These are phyloP conservation scores for Nomada ruficornis DNA, from an alignment of 2,888 invertebrate genomes.

Conservation along the genomic window DNA sequence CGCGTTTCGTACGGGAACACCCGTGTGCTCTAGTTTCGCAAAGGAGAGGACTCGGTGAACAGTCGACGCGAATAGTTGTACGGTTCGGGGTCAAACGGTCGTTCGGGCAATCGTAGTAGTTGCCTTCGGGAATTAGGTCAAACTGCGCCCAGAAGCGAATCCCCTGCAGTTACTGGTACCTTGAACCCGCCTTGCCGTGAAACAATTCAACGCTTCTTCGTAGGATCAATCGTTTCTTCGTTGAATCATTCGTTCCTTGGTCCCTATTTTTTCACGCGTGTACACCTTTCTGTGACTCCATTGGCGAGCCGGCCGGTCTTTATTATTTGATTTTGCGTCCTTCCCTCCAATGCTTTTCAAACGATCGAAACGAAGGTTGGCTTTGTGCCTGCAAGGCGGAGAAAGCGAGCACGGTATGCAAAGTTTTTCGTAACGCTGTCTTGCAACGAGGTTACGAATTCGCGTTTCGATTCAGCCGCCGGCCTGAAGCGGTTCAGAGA, in stretches of 20 bases:
- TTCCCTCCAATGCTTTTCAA: neutral
- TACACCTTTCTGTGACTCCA: slow-evolving; percentile 6
- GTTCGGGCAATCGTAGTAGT: slow-evolving; percentile 62
- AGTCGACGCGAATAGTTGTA: slow-evolving; percentile 54
- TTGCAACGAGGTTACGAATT: slow-evolving; percentile 47
- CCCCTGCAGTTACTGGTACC: slow-evolving; percentile 52
- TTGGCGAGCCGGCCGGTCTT: neutral
- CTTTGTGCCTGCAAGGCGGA: slow-evolving; percentile 49
- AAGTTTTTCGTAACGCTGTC: slow-evolving; percentile 13
- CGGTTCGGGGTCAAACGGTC: slow-evolving; percentile 66
- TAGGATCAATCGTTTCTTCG: neutral
- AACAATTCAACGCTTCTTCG: neutral
- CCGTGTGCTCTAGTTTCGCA: slow-evolving; percentile 45
- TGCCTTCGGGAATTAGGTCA: slow-evolving; percentile 63
- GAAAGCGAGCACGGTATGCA: slow-evolving; percentile 55
- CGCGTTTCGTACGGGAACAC: slow-evolving; percentile 4
- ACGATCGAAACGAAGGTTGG: slow-evolving; percentile 27
- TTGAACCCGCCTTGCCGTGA: slow-evolving; percentile 37
- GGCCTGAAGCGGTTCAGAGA: neutral
- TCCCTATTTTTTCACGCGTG: neutral
- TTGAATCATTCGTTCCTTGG: neutral
- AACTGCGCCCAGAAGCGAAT: slow-evolving; percentile 57
- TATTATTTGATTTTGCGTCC: neutral
- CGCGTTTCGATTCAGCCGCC: slow-evolving; percentile 14
- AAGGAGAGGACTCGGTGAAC: slow-evolving; percentile 22